Conservation (phyloP, 2,888 invertebrate genomes). For the Ormyrus nitidulus region DNA sequence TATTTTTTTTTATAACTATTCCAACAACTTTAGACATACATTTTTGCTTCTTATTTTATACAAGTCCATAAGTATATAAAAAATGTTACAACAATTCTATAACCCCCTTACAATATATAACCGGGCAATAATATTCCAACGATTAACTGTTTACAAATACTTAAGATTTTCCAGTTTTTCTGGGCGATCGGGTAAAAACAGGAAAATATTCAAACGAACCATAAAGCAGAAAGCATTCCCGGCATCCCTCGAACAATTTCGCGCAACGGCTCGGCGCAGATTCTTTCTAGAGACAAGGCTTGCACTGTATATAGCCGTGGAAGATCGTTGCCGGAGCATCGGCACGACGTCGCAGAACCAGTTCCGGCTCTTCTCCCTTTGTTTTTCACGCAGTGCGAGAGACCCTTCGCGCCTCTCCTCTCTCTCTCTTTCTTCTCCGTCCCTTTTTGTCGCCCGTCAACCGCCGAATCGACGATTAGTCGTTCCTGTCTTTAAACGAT, state of each 20-base stretch:
- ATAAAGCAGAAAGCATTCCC: neutral
- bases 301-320: neutral
- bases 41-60: too few species aligned
- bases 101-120: too few species aligned
- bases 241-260: slow-evolving; percentile 21
- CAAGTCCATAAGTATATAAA: neutral
- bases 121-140: neutral
- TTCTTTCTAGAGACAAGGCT: slow-evolving; percentile 4
- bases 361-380: slow-evolving; percentile 37
- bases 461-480: slow-evolving; percentile 48
- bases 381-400: slow-evolving; percentile 31
- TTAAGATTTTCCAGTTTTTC: neutral
- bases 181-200: neutral
- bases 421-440: neutral
- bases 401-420: slow-evolving; percentile 45
- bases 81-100: neutral
- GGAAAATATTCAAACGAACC: neutral
- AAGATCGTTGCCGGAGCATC: slow-evolving; percentile 31
- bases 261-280: slow-evolving; percentile 28
- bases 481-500: slow-evolving; percentile 16
- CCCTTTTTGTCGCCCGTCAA: slow-evolving; percentile 25
- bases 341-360: slow-evolving; percentile 33
- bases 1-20: too few species aligned
- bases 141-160: neutral
- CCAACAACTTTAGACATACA: too few species aligned